Evolutionary conservation across 2,888 invertebrate species (phyloP).

Genomic region (Lissocephala sabroskyi): DNA sequence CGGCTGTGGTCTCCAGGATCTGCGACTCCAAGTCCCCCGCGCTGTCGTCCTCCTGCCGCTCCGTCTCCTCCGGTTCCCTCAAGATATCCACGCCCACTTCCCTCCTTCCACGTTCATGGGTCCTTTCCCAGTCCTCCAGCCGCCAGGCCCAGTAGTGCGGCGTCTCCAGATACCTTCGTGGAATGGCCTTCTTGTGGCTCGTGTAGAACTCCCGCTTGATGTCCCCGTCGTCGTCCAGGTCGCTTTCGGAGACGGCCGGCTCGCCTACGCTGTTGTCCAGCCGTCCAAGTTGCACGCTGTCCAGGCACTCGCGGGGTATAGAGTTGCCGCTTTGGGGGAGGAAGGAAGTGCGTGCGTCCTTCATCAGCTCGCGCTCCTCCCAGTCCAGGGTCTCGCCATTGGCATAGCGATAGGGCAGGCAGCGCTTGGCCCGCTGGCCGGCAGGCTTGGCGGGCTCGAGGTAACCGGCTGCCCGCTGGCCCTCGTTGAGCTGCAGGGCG

Average conservation of each 20-base stretch:
- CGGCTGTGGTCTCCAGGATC: constrained; percentile 27
- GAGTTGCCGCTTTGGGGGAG: constrained; percentile 75
- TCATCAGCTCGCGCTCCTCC: constrained; percentile 76
- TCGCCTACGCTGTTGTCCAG: neutral
- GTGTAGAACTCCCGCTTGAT: constrained; percentile 1
- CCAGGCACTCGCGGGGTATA: constrained; percentile 71
- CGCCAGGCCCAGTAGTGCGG: constrained; percentile 21
- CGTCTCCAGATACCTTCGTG: constrained; percentile 23
- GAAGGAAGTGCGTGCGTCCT: constrained; percentile 78
- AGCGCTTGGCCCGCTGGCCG: constrained; percentile 52
- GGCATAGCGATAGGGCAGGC: constrained; percentile 62
- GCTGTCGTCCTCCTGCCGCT: constrained; percentile 14
- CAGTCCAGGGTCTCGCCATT: constrained; percentile 69
- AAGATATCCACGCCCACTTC: constrained; percentile 8
- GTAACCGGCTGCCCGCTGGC: constrained; percentile 8
- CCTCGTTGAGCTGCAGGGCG: constrained; percentile 56
- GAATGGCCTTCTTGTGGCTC: constrained; percentile 16
- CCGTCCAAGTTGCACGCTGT: constrained; percentile 5
- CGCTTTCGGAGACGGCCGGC: constrained; percentile 2
- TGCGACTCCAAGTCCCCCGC: constrained; percentile 7
- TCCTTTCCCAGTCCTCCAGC: neutral
- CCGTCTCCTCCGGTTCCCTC: constrained; percentile 24
- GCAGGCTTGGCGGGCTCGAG: constrained; percentile 31
- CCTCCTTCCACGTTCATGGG: constrained; percentile 21
- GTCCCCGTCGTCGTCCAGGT: constrained; percentile 7